Base-by-base conservation (phyloP, 2,113 vertebrate species). In the Daboia siamensis region DNA sequence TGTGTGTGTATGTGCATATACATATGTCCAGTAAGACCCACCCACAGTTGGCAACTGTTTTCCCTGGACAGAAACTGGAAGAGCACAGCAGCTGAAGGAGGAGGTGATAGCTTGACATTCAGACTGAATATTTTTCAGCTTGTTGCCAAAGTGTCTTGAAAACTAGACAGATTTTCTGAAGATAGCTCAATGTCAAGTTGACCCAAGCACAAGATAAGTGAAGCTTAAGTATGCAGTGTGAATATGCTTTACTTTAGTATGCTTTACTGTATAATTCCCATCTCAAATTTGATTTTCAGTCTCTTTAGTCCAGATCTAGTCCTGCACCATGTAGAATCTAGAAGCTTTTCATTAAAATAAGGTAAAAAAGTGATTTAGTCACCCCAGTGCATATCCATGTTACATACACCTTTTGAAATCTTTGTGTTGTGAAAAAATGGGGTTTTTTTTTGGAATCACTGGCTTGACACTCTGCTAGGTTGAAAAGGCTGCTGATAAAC, bases 291-390 rank as follows among this genome's bases (percentile, higher is more conserved):
- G 92, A 93, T 93, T 51, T 87, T 92, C 92, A 92, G 3, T 2
- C 56, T 89, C 80, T 90, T 92, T 44, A 96, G 94, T 91, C 93
- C 0, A 94, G 92, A 94, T 92, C 89, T 92, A 95, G 88, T 85
- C 89, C 88, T 96, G 91, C 90, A 92, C 93, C 90, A 94, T 20
- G 5, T 51, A n/a, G 44, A 64, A 64, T 10, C 90, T 33, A 61
- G 84, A 51, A 13, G 84, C 80, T 74, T 0, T 57, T 93, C 84
- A 48, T 86, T 48, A 48, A 86, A 86, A 86, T n/a, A 44, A 86
- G 46, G 85, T 51, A 61, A 39, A 24, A 46, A 20, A 74, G 39
- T 15, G 33, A 39, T 55, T 89, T 56, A 48, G 8, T 46, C 20
- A 33, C 20, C 51, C 17, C 74, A 1, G 17, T 61, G 39, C 9